Evolutionary conservation across 2,113 vertebrate species (phyloP).

Genomic region (Thamnophis sirtalis): DNA sequence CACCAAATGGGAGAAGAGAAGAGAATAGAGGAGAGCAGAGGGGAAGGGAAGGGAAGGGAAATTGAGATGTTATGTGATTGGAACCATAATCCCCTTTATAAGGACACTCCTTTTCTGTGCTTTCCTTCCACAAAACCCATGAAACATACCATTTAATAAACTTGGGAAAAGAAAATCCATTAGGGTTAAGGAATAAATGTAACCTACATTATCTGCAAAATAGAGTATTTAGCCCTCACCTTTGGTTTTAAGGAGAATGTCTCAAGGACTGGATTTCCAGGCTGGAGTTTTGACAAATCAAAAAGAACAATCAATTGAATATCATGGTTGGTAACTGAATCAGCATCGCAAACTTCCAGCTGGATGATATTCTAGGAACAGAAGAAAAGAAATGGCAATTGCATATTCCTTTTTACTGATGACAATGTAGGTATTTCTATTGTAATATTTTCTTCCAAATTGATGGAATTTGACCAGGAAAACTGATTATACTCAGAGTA

Average conservation of each 20-base stretch:
- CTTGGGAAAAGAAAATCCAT: not conserved
- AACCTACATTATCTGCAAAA: not conserved
- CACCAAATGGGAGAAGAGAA: not conserved
- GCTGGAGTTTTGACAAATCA: constrained; percentile 70
- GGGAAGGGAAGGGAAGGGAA: not conserved
- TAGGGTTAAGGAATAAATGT: not conserved
- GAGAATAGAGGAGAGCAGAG: not conserved
- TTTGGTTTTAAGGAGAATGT: constrained; percentile 71
- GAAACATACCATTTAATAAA: not conserved
- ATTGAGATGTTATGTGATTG: not conserved
- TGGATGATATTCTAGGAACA: constrained; percentile 69
- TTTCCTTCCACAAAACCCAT: not conserved
- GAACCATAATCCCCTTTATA: not conserved
- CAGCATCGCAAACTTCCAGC: constrained; percentile 70
- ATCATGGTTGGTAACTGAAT: constrained; percentile 63
- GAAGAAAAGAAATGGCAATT: constrained; percentile 32
- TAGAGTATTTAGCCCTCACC: constrained; percentile 54
- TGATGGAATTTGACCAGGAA: not conserved
- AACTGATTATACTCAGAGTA: not conserved
- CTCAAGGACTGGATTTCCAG: constrained; percentile 59
- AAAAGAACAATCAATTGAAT: constrained; percentile 72
- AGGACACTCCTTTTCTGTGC: not conserved
- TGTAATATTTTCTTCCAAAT: not conserved
- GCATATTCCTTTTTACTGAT: not conserved
- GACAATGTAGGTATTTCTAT: not conserved